phyloP scores from a whole-genome alignment of 2,888 invertebrate genomes.

The Drosophila meridiana region DNA sequence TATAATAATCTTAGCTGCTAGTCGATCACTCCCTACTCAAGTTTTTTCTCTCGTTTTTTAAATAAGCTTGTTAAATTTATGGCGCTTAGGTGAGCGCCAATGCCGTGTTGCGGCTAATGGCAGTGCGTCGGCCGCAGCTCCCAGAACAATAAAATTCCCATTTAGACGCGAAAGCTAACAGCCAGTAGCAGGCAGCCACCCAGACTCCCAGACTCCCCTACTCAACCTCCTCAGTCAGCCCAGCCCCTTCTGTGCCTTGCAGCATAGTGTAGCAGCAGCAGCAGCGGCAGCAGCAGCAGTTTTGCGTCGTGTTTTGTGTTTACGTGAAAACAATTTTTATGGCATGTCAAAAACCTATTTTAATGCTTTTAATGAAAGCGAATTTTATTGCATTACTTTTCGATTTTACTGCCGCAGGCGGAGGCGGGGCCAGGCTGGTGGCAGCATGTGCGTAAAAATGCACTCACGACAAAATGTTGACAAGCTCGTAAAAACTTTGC shows the following conservation, averaged over 20 bases:
- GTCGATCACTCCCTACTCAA: not conserved
- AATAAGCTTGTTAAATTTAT: slow-evolving; percentile 30
- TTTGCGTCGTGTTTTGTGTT: slow-evolving; percentile 60
- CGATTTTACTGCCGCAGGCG: slow-evolving; percentile 73
- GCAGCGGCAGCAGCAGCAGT: slow-evolving; percentile 53
- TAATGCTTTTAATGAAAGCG: slow-evolving; percentile 83
- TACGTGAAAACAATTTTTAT: slow-evolving; percentile 81
- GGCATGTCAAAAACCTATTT: slow-evolving; percentile 82
- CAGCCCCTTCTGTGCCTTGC: not conserved
- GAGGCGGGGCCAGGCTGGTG: not conserved
- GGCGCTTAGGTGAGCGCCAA: slow-evolving; percentile 69
- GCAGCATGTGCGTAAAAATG: slow-evolving; percentile 64
- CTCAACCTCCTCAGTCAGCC: not conserved
- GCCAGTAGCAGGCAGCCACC: slow-evolving; percentile 33
- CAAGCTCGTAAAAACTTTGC: slow-evolving; percentile 78
- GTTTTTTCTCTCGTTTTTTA: not conserved
- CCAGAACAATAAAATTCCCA: slow-evolving; percentile 81
- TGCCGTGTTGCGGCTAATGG: slow-evolving; percentile 72
- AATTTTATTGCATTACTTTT: slow-evolving; percentile 82
- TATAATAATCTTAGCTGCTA: not conserved
- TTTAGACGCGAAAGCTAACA: slow-evolving; percentile 57
- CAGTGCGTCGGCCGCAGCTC: slow-evolving; percentile 73
- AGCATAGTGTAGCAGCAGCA: slow-evolving; percentile 60
- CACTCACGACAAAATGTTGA: slow-evolving; percentile 78
- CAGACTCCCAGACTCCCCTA: not conserved